Evolutionary conservation across 2,797 vertebrate species (phyloP), one percentile per base, ranked within the genome.

Genomic region (Myiothlypis coronata): DNA sequence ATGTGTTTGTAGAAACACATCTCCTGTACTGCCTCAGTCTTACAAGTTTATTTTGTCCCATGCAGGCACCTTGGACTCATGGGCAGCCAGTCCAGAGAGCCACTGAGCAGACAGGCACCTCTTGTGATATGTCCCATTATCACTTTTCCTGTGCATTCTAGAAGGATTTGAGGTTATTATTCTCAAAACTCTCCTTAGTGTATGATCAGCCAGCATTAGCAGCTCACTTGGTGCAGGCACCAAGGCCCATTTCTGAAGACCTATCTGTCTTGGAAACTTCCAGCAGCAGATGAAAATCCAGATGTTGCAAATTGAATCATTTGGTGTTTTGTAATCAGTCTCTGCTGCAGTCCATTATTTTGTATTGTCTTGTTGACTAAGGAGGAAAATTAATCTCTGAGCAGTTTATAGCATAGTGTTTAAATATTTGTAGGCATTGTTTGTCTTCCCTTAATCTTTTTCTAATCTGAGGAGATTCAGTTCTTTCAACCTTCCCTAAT

Each of bases 261-360:
- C 28, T 9, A 55, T 91, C 55, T 5, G 3, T 53, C 77, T 26
- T 80, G 61, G 93, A 64, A 91, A 74, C 80, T 79, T 91, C 39
- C 37, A 87, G 70, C 77, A 95, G 94, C 89, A 93, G 77, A 88
- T 79, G 57, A 52, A 91, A 89, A 91, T 41, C 64, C 65, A 93
- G 93, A 82, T 35, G 37, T 55, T 90, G 74, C 47, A 56, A 57
- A 74, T 43, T 13, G 41, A 74, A 39, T 90, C 8, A 27, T 82
- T 80, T 86, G 76, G 44, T 76, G 13, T 84, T 96, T 94, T 87
- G 77, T 70, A 93, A 88, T 85, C 50, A 22, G 44, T 14, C 44
- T 79, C 41, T 93, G 84, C 87, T 94, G 74, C 67, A 91, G 70
- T 78, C 77, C 6, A 1, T 94, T 80, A 44, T 84, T 94, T 87